Base-by-base conservation (phyloP, 1,140 invertebrate genomes). In the Armadillidium nasatum region DNA sequence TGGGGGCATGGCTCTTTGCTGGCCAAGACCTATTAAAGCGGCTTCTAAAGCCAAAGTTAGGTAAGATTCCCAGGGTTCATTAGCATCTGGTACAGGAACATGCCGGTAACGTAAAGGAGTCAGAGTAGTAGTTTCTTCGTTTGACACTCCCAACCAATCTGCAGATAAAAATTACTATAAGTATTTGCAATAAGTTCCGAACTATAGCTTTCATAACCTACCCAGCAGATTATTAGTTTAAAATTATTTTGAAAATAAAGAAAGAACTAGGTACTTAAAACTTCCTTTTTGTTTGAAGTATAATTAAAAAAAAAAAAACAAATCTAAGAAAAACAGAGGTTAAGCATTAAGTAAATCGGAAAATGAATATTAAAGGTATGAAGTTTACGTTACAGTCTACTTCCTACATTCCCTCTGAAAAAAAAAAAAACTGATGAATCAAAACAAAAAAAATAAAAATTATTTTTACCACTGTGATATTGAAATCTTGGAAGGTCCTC, bases 1-100 rank as follows among this genome's bases (percentile, higher is more conserved):
- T 43, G 88, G 87, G 0, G 92, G 92, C 88, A 94, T 90, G 80
- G 92, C 88, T 73, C 92, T 84, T 83, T 93, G 91, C 82, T 93
- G 90, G 0, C 92, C 91, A 15, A 94, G 84, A 0, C 91, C 87
- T 72, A 89, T 86, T 10, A 89, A 83, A 0, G 90, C 90, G 33
- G 88, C 88, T 84, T 91, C 90, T 75, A 91, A 85, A 44, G 92
- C 92, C 74, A 93, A 83, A 3, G 90, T 90, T 43, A 94, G 87
- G 85, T 93, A 94, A 3, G 92, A 93, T 84, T 94, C 92, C 45
- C 84, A 86, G 54, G 87, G 86, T 83, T 90, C 87, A 81, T 91
- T 87, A 68, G 89, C 89, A 22, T 90, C 91, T 1, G 91, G 89
- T 15, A 93, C 89, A 11, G 88, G 87, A 0, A 92, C 87, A 83